A percentile compares a stretch with the other conserved stretches of the same genome.
Evolutionary conservation across 2,113 vertebrate species (phyloP).

Genomic region (Capreolus pygargus): DNA sequence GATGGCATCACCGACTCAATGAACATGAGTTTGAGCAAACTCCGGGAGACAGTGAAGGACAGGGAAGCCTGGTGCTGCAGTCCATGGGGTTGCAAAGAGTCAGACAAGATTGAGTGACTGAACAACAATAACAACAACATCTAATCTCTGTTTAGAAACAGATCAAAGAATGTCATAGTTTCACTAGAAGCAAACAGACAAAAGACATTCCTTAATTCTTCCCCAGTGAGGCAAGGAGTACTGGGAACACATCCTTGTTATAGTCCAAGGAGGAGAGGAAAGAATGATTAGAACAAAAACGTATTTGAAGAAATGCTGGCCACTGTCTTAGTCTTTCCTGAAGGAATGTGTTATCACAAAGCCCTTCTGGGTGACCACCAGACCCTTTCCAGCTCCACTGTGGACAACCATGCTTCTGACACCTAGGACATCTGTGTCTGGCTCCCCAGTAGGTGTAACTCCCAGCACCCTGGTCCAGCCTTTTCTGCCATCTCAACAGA

Average conservation of each 20-base stretch:
- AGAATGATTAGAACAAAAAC: neutral
- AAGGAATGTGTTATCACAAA: neutral
- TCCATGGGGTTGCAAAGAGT: neutral
- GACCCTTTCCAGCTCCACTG: no score
- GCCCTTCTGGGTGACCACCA: neutral
- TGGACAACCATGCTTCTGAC: accelerated
- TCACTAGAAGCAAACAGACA: neutral
- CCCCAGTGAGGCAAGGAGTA: neutral
- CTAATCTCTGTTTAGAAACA: neutral
- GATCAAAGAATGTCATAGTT: neutral
- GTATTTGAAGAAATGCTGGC: neutral
- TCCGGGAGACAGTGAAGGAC: neutral
- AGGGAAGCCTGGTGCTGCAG: neutral
- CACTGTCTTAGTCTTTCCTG: neutral
- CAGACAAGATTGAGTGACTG: neutral
- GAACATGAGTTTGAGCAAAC: neutral
- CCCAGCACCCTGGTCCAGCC: neutral
- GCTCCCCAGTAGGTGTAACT: neutral
- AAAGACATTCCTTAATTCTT: neutral
- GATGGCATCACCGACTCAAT: neutral
- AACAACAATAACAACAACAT: neutral
- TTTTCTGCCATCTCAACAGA: neutral
- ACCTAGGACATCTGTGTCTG: no score
- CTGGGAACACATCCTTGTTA: no score
- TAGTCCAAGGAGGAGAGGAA: neutral